phyloP scores from a whole-genome alignment of 2,888 invertebrate genomes.

The Parascotia fuliginaria region DNA sequence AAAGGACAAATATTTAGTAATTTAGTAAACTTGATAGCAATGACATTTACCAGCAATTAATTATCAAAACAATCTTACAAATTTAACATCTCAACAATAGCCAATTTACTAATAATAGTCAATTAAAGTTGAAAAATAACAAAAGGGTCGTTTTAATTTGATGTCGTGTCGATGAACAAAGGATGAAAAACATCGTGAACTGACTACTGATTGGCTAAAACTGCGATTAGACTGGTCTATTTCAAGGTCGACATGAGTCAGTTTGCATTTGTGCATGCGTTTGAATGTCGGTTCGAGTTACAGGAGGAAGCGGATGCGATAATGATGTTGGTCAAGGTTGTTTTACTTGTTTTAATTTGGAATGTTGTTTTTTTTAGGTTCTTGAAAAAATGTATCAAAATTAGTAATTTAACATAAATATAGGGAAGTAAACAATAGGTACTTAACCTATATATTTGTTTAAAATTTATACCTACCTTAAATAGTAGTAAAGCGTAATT shows the following conservation, averaged over 20 bases:
- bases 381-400: background rate
- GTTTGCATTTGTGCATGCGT: slow-evolving; percentile 68
- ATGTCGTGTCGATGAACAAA: slow-evolving; percentile 71
- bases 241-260: slow-evolving; percentile 79
- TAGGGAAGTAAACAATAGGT: too few species aligned
- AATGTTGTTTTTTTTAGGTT: too few species aligned
- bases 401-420: too few species aligned
- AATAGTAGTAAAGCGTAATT: too few species aligned
- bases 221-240: slow-evolving; percentile 78
- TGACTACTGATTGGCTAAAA: slow-evolving; percentile 81
- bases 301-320: slow-evolving; percentile 44
- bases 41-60: slow-evolving; percentile 1
- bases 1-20: background rate
- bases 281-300: slow-evolving; percentile 41
- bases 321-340: background rate
- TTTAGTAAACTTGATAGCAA: background rate
- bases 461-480: too few species aligned
- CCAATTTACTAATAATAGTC: slow-evolving; percentile 24
- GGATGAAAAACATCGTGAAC: slow-evolving; percentile 63
- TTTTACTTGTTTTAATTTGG: background rate
- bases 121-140: slow-evolving; percentile 41
- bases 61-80: slow-evolving; percentile 16
- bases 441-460: too few species aligned
- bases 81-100: slow-evolving; percentile 28
- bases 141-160: slow-evolving; percentile 59